Percentiles rank a stretch among this genome's conserved stretches.
Evolutionary conservation across 1,140 invertebrate species (phyloP).

Genomic region (Hypsibius dujardini): DNA sequence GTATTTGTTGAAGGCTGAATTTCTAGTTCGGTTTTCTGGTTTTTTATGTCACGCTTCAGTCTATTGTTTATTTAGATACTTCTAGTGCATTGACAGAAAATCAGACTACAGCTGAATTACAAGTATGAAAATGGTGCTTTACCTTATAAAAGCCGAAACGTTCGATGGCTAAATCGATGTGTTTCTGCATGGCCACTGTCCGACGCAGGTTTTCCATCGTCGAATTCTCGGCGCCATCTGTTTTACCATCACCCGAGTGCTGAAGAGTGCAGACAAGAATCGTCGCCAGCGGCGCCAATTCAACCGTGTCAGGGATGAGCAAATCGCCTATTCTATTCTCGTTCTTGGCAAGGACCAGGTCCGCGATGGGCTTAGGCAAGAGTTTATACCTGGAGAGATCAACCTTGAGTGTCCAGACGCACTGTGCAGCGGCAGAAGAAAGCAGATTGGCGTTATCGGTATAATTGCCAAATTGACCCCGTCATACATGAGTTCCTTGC

Average conservation of each 20-base stretch:
- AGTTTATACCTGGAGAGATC: not conserved
- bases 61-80: not conserved
- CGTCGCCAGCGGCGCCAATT: not conserved
- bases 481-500: conserved; percentile 83
- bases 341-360: not conserved
- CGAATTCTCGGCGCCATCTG: not conserved
- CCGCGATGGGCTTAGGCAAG: not conserved
- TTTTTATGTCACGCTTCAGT: not conserved
- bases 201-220: not conserved
- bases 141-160: conserved; percentile 1
- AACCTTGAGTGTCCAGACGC: too few species aligned
- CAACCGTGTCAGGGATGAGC: not conserved
- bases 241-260: not conserved
- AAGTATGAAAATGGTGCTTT: too few species aligned
- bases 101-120: too few species aligned
- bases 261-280: not conserved
- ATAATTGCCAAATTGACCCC: conserved; percentile 48
- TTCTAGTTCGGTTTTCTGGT: too few species aligned
- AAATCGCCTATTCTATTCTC: not conserved
- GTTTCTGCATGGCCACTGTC: not conserved
- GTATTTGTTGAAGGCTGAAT: too few species aligned
- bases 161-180: not conserved
- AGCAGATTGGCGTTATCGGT: too few species aligned
- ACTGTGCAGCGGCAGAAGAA: too few species aligned
- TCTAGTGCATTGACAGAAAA: not conserved